Conservation (phyloP, 2,888 invertebrate genomes). For the Unio pictorum region DNA sequence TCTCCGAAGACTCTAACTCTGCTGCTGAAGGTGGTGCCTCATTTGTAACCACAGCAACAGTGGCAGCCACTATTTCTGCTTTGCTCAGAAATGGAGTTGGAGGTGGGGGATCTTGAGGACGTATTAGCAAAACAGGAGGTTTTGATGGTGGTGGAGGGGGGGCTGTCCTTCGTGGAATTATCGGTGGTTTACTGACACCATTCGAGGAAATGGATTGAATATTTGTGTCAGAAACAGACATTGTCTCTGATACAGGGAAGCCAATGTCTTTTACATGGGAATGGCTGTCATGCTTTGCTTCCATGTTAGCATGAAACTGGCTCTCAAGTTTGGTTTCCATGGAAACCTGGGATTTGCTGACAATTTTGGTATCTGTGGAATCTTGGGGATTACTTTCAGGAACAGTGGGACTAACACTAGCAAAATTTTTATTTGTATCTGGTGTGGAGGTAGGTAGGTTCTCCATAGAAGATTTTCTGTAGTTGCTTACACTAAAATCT, state of each 20-base stretch:
- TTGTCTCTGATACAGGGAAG: conserved; percentile 1
- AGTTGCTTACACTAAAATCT: conserved; percentile 37
- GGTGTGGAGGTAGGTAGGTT: conserved; percentile 22
- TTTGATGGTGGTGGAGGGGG: conserved; percentile 20
- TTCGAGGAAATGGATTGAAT: not conserved
- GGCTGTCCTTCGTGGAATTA: not conserved
- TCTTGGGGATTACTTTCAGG: no score
- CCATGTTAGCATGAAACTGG: no score
- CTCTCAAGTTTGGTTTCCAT: no score
- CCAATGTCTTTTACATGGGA: conserved; percentile 1
- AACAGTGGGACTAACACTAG: no score
- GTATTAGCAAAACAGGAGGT: not conserved
- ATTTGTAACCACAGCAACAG: no score
- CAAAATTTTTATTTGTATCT: not conserved
- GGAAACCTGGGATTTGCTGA: no score
- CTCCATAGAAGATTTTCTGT: conserved; percentile 28
- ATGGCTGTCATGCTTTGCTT: no score
- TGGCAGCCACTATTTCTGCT: not conserved
- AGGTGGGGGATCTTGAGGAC: not conserved
- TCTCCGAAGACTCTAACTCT: no score
- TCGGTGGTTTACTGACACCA: not conserved
- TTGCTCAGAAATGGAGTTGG: conserved; percentile 5
- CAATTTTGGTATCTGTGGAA: no score
- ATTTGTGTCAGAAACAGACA: conserved; percentile 3
- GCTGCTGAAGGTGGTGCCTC: no score